phyloP scores from a whole-genome alignment of 2,797 vertebrate species.

The Clarias pachynema region DNA sequence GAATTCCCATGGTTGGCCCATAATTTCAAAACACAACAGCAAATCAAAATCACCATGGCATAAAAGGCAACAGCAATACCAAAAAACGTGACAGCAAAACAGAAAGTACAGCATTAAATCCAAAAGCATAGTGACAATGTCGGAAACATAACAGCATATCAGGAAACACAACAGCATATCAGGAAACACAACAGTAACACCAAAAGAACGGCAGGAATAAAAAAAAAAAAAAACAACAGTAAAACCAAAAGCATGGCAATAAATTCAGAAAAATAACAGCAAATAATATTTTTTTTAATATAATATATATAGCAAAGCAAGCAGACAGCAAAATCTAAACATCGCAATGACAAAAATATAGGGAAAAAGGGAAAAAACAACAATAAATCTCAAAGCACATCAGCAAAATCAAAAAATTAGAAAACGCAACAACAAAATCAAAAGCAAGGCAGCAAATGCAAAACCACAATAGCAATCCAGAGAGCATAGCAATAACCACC shows the following conservation, averaged over 20 bases:
- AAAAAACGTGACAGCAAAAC: neutral
- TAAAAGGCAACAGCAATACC: neutral
- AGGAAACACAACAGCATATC: too few relatives aligned
- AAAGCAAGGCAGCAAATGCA: neutral
- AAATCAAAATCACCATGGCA: neutral
- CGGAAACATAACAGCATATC: neutral
- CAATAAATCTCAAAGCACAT: too few relatives aligned
- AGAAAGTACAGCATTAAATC: neutral
- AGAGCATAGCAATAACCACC: neutral
- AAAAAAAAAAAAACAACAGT: neutral
- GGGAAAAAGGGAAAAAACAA: too few relatives aligned
- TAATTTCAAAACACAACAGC: neutral
- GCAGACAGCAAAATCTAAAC: too few relatives aligned
- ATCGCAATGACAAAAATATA: too few relatives aligned
- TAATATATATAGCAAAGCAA: too few relatives aligned
- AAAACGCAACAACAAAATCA: neutral
- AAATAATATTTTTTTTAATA: too few relatives aligned
- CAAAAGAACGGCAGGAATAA: neutral
- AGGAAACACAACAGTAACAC: too few relatives aligned
- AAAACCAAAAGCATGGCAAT: neutral
- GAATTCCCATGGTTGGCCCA: neutral
- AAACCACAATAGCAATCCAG: neutral
- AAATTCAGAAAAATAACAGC: neutral
- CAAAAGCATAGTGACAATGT: too few relatives aligned
- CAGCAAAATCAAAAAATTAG: too few relatives aligned